phyloP scores from a whole-genome alignment of 2,888 invertebrate species.

The Eupithecia exiguata region DNA sequence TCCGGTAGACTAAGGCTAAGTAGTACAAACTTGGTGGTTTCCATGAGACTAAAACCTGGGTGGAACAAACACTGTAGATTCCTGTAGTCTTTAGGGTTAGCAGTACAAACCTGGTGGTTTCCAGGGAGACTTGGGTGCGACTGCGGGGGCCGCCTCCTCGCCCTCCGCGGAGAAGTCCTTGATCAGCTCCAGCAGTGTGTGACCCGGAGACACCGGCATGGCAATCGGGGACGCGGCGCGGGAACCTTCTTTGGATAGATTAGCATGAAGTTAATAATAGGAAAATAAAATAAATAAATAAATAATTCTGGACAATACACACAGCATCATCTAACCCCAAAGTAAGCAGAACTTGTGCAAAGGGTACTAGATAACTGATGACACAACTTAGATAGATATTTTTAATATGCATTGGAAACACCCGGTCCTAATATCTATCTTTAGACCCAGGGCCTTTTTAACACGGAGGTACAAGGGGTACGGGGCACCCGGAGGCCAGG shows the following conservation, averaged over 20 bases:
- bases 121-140: slow-evolving; percentile 58
- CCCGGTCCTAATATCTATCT: no score
- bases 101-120: slow-evolving; percentile 53
- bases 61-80: not conserved
- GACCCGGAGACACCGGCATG: slow-evolving; percentile 86
- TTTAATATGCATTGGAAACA: no score
- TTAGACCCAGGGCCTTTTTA: no score
- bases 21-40: not conserved
- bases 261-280: not conserved
- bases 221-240: slow-evolving; percentile 86
- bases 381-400: no score
- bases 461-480: no score
- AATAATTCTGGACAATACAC: not conserved
- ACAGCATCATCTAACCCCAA: not conserved
- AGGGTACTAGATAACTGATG: no score
- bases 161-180: slow-evolving; percentile 46
- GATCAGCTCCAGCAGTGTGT: slow-evolving; percentile 84
- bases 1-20: not conserved
- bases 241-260: slow-evolving; percentile 59
- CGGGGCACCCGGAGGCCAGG: no score
- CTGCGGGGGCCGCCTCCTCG: slow-evolving; percentile 46
- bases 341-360: no score
- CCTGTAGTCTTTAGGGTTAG: not conserved
- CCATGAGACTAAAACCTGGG: not conserved
- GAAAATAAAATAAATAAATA: not conserved